These are phyloP conservation scores for Sprattus sprattus DNA, from an alignment of 2,113 vertebrate species.

Conservation along the genomic window DNA sequence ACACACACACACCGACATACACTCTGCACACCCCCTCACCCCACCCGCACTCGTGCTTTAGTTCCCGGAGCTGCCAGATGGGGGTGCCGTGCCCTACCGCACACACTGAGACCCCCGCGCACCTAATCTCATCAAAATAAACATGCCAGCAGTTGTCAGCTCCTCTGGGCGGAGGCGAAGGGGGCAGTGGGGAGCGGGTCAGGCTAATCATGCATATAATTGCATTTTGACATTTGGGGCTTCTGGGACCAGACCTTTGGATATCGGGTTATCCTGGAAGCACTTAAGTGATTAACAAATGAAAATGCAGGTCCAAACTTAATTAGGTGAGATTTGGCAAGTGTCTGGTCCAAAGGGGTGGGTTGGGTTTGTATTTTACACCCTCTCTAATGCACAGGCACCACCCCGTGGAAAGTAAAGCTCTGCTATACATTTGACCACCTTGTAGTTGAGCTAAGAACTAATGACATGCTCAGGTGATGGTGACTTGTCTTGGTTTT, in stretches of 20 bases:
- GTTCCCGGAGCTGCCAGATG: conserved; percentile 68
- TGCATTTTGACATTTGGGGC: conserved; percentile 85
- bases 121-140: conserved; percentile 77
- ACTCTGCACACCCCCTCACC: conserved; percentile 20
- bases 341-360: conserved; percentile 56
- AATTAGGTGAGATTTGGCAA: conserved; percentile 73
- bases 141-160: conserved; percentile 72
- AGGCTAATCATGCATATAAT: conserved; percentile 91
- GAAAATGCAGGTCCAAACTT: conserved; percentile 79
- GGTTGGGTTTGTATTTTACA: conserved; percentile 27
- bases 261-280: conserved; percentile 80
- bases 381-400: conserved; percentile 28
- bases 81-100: conserved; percentile 71
- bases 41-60: conserved; percentile 24
- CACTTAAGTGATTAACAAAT: conserved; percentile 85
- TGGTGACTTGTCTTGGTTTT: not conserved
- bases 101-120: conserved; percentile 58
- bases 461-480: not conserved
- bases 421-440: not conserved
- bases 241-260: conserved; percentile 81
- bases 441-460: not conserved
- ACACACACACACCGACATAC: conserved; percentile 22
- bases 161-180: conserved; percentile 53
- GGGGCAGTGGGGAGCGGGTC: conserved; percentile 80
- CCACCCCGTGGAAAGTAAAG: conserved; percentile 42